Conservation (phyloP, 2,113 vertebrate genomes). For the Amblyornis subalaris region DNA sequence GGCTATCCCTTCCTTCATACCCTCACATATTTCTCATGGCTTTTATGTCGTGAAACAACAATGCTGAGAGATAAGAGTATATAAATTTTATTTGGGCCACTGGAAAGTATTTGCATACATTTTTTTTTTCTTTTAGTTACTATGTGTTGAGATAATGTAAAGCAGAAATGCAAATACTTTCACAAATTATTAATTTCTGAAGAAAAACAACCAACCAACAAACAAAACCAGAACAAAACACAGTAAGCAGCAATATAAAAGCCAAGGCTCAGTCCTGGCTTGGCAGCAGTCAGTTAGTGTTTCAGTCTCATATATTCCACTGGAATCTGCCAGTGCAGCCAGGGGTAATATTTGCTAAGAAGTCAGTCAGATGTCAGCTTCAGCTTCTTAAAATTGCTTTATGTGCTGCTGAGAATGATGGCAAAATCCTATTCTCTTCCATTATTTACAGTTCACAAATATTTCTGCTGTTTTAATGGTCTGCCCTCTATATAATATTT, state of each 20-base stretch:
- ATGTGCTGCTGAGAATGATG: slow-evolving; percentile 6
- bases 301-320: neutral
- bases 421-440: neutral
- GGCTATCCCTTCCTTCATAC: neutral
- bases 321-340: slow-evolving; percentile 35
- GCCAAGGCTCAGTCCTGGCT: neutral
- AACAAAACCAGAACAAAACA: neutral
- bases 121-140: neutral
- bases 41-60: neutral
- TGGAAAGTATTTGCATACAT: neutral
- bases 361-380: slow-evolving; percentile 52
- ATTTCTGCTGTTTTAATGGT: neutral
- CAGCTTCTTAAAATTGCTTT: slow-evolving; percentile 9
- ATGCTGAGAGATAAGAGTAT: neutral
- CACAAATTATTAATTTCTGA: neutral
- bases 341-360: slow-evolving; percentile 41
- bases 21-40: slow-evolving; percentile 1
- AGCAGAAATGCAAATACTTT: neutral
- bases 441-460: slow-evolving; percentile 18
- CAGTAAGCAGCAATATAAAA: neutral
- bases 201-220: neutral
- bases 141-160: neutral
- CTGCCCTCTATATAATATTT: neutral
- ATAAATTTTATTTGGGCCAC: neutral
- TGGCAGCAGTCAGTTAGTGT: slow-evolving; percentile 45